Conservation (phyloP, 64 coral and sea anemone species). For the Montipora cactus region DNA sequence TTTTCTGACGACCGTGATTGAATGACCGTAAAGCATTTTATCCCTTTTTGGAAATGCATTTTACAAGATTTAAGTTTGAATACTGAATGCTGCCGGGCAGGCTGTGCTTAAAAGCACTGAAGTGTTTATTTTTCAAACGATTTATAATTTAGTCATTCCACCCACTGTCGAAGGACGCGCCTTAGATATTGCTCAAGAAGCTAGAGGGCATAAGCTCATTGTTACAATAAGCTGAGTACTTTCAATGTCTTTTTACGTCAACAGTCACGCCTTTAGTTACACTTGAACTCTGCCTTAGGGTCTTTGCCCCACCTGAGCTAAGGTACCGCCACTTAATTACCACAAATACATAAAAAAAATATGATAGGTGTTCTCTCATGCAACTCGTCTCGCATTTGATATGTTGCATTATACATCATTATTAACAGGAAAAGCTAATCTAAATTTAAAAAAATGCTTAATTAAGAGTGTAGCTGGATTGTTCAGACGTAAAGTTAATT, state of each 20-base stretch:
- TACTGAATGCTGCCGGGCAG: no score
- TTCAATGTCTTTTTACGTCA: not conserved
- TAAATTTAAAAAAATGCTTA: no score
- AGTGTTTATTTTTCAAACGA: not conserved
- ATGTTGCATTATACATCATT: no score
- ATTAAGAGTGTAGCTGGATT: no score
- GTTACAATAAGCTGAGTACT: not conserved
- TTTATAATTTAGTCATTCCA: not conserved
- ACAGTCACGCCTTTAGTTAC: not conserved
- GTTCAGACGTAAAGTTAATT: no score
- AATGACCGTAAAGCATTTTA: no score
- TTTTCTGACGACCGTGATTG: not conserved
- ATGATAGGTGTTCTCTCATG: no score
- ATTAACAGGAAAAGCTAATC: no score
- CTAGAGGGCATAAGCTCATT: not conserved
- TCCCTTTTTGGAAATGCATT: no score
- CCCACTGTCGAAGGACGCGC: not conserved
- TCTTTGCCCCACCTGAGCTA: not conserved
- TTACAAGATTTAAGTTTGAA: no score
- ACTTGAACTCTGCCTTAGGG: not conserved
- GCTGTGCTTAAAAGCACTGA: not conserved
- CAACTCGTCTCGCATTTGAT: no score
- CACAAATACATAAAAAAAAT: not conserved
- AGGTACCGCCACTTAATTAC: not conserved
- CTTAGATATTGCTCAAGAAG: not conserved